These are phyloP conservation scores for Pelosia muscerda DNA, from an alignment of 2,888 invertebrate species.

Conservation along the genomic window DNA sequence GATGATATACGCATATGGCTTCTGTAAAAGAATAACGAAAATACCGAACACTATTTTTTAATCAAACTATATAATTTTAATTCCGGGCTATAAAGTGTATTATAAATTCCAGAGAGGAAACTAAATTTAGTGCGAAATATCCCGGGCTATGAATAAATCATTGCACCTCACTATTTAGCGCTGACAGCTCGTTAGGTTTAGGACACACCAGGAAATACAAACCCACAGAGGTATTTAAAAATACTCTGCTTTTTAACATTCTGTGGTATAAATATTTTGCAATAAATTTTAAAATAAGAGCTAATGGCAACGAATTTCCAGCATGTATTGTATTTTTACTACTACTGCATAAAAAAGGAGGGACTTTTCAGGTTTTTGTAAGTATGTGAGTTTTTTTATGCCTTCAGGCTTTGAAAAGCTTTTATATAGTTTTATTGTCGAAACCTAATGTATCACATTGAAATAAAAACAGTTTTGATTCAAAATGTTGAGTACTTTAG, in stretches of 20 bases:
- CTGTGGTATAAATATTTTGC: background rate
- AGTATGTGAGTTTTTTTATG: background rate
- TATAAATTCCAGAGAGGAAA: conserved; percentile 44
- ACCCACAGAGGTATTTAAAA: background rate
- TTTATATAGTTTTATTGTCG: background rate
- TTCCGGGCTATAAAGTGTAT: conserved; percentile 32
- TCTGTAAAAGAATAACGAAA: conserved; percentile 25
- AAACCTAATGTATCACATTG: background rate
- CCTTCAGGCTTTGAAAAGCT: background rate
- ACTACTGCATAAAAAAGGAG: background rate
- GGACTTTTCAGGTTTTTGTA: background rate
- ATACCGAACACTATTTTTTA: conserved; percentile 15
- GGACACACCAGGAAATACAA: conserved; percentile 24
- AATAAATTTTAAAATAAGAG: background rate
- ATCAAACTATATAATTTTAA: conserved; percentile 28
- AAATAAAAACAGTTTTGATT: background rate
- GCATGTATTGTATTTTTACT: background rate
- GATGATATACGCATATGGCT: background rate
- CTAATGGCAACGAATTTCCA: background rate
- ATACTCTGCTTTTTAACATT: background rate
- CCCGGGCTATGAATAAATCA: conserved; percentile 52
- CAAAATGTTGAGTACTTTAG: too few species aligned
- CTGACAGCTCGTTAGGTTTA: conserved; percentile 40
- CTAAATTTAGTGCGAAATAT: conserved; percentile 48
- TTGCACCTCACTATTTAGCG: conserved; percentile 53